phyloP scores from a whole-genome alignment of 2,888 invertebrate species.

The Amphipyra tragopoginis region DNA sequence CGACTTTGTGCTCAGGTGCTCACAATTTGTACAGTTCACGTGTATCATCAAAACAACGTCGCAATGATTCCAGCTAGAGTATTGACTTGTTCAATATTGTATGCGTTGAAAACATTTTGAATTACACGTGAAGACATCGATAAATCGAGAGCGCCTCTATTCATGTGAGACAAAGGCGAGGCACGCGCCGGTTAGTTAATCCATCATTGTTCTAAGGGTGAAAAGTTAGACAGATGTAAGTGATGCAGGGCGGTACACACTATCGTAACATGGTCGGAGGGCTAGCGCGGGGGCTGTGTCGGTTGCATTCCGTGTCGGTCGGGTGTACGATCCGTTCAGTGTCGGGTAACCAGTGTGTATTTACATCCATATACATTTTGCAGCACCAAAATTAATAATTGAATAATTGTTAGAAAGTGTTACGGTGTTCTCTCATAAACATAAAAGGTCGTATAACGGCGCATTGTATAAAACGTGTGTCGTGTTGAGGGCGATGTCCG shows the following conservation, averaged over 20 bases:
- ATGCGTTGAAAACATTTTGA: not conserved
- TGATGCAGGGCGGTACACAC: conserved; percentile 64
- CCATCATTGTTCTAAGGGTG: conserved; percentile 56
- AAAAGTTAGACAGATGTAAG: conserved; percentile 57
- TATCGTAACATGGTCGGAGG: conserved; percentile 57
- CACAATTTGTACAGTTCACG: conserved; percentile 10
- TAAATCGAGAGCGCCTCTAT: conserved; percentile 31
- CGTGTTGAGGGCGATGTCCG: conserved; percentile 72
- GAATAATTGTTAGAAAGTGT: conserved; percentile 57
- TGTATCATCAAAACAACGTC: not conserved
- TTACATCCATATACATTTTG: conserved; percentile 65
- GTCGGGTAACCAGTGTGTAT: conserved; percentile 66
- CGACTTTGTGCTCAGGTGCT: conserved; percentile 39
- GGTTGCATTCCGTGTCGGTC: conserved; percentile 57
- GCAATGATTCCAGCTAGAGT: not conserved
- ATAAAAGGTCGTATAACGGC: conserved; percentile 40
- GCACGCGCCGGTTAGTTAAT: conserved; percentile 52
- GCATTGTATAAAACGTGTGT: conserved; percentile 63
- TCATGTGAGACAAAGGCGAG: conserved; percentile 46
- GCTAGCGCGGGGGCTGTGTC: conserved; percentile 56
- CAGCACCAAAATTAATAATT: conserved; percentile 62
- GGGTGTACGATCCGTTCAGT: conserved; percentile 52
- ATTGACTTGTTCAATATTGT: not conserved
- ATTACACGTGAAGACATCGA: conserved; percentile 3
- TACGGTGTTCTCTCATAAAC: conserved; percentile 65